Evolutionary conservation across 2,888 invertebrate species (phyloP).

Genomic region (Troides oblongomaculatus): DNA sequence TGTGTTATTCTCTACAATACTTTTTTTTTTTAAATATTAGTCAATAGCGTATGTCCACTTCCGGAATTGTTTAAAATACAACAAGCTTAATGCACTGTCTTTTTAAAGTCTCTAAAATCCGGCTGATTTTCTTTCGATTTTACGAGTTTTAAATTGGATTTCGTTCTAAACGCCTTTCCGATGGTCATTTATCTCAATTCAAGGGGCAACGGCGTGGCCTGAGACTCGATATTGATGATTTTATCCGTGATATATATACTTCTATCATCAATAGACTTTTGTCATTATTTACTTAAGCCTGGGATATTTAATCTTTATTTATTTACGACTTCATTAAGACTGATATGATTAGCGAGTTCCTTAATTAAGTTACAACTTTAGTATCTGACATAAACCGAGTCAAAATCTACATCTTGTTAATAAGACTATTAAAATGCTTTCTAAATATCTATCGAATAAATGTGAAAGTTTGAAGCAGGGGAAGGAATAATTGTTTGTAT

Average conservation of each 20-base stretch:
- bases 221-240: conserved; percentile 14
- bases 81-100: not conserved
- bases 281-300: not conserved
- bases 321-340: too few relatives aligned
- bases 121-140: conserved; percentile 3
- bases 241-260: not conserved
- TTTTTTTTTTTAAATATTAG: too few relatives aligned
- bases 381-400: too few relatives aligned
- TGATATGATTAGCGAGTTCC: too few relatives aligned
- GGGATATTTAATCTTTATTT: too few relatives aligned
- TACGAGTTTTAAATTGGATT: conserved; percentile 30
- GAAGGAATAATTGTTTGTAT: too few relatives aligned
- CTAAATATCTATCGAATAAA: too few relatives aligned
- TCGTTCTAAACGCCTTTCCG: conserved; percentile 62
- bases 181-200: conserved; percentile 68
- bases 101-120: not conserved
- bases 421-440: too few relatives aligned
- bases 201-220: conserved; percentile 40
- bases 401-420: too few relatives aligned
- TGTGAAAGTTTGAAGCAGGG: too few relatives aligned
- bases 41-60: not conserved
- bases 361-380: too few relatives aligned
- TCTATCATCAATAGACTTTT: conserved; percentile 1
- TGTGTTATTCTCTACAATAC: not conserved
- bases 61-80: not conserved